phyloP scores from a whole-genome alignment of 2,888 invertebrate species.

The Lagria hirta region DNA sequence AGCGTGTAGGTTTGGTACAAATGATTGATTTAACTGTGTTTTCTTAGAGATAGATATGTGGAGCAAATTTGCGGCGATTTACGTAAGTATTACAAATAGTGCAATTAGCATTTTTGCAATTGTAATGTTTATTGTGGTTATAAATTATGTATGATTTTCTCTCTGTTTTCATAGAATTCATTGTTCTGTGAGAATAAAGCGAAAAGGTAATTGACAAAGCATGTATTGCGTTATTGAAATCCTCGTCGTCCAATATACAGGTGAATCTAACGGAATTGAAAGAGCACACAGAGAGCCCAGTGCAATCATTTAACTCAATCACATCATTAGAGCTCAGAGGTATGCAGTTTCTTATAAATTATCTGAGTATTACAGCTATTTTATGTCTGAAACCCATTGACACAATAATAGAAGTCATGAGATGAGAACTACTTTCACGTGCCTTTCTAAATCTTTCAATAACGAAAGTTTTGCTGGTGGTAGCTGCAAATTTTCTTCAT shows the following conservation, averaged over 20 bases:
- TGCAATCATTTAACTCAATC: conserved; percentile 25
- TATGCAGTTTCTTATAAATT: conserved; percentile 27
- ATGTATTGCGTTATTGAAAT: conserved; percentile 12
- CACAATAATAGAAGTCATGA: conserved; percentile 30
- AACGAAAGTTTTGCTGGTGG: conserved; percentile 2
- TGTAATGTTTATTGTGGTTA: no score
- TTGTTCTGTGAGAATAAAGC: conserved; percentile 8
- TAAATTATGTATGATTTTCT: conserved; percentile 5
- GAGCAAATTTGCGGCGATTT: no score
- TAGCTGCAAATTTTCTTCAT: conserved; percentile 6
- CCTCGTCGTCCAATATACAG: conserved; percentile 18
- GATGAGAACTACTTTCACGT: conserved; percentile 34
- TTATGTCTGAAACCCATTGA: conserved; percentile 31
- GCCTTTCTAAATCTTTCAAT: conserved; percentile 33
- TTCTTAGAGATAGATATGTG: no score
- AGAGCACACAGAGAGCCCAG: conserved; percentile 14
- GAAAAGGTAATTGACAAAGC: conserved; percentile 9
- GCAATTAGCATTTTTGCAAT: conserved; percentile 5
- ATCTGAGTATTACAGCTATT: conserved; percentile 26
- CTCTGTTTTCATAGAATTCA: conserved; percentile 2
- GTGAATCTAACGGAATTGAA: conserved; percentile 26
- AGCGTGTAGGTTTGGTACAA: no score
- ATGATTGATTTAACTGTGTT: no score
- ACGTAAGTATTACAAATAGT: no score
- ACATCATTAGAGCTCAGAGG: conserved; percentile 20